Evolutionary conservation across 2,113 vertebrate species (phyloP), one percentile per base, ranked within the genome.

Genomic region (Pterocles orientalis): DNA sequence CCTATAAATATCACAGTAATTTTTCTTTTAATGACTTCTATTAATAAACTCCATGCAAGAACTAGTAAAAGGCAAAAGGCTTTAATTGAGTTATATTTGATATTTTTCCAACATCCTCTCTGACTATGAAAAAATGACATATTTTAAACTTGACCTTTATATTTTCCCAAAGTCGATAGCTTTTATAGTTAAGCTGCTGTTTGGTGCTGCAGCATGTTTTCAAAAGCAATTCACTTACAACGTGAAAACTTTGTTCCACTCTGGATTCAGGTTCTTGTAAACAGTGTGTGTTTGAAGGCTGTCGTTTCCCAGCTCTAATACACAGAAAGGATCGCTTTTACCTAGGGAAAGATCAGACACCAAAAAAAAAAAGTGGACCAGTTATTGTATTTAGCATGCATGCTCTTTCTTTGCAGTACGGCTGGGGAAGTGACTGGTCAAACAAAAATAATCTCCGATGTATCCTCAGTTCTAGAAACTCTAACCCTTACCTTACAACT

Each of bases 211-310:
- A 50, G 88, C 41, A 5, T 24, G 65, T 57, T 84, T 94, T 84
- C 77, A 73, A 76, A 94, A 94, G 71, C 68, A 96, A 91, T 77
- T 31, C 80, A 98, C 98, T 99, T 97, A 99, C 99, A 99, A 98
- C 2, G 99, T 99, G 86, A 99, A 98, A 64, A 98, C 99, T 98
- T 99, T 99, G 97, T 98, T 99, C 99, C 99, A 99, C 92, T 99
- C 99, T 2, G 99, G 99, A 90, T 99, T 99, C 83, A 99, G 97
- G 61, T 98, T 99, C 97, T 99, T 99, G 97, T 98, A 98, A 91
- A 99, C 81, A 1, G 99, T 99, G 65, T 99, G 99, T 17, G 99
- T 99, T 97, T 99, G 99, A 80, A 99, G 98, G 60, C 98, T 98
- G 97, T 99, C 98, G 2, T 99, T 99, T 18, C 99, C 99, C 34